These are phyloP conservation scores for Mythimna impura DNA, from an alignment of 2,888 invertebrate genomes.

Conservation along the genomic window DNA sequence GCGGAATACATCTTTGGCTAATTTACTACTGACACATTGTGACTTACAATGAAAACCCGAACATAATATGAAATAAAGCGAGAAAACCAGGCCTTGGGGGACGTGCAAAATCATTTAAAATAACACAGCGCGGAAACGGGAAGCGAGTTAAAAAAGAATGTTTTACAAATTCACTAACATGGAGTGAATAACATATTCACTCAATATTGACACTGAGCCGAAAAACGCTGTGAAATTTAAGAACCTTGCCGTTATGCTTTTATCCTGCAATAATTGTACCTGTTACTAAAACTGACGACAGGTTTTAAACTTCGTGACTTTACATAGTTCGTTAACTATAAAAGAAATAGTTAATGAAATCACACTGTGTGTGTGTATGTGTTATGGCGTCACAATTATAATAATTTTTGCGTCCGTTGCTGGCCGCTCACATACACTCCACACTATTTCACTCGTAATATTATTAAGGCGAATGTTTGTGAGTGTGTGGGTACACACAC, in stretches of 20 bases:
- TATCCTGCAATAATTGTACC: constrained; percentile 13
- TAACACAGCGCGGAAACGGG: constrained; percentile 22
- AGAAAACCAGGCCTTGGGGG: background rate
- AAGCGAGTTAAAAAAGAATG: constrained; percentile 32
- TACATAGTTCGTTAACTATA: background rate
- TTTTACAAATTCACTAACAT: constrained; percentile 43
- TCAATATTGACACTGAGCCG: constrained; percentile 53
- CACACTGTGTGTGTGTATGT: too few species aligned
- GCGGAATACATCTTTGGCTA: constrained; percentile 28
- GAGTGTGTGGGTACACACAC: too few species aligned
- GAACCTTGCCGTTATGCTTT: constrained; percentile 18
- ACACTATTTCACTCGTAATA: too few species aligned
- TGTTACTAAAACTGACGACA: constrained; percentile 1
- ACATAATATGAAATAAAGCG: background rate
- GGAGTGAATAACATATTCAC: constrained; percentile 42
- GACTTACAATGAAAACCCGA: constrained; percentile 12
- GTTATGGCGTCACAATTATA: too few species aligned
- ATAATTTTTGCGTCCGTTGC: too few species aligned
- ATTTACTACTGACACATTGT: constrained; percentile 33
- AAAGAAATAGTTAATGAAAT: too few species aligned
- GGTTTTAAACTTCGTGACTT: background rate
- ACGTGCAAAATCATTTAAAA: constrained; percentile 16
- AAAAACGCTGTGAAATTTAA: constrained; percentile 49
- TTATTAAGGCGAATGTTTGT: too few species aligned
- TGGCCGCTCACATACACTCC: too few species aligned